Evolutionary conservation across 1,140 invertebrate genomes (phyloP).

Genomic region (Teleogryllus occipitalis): DNA sequence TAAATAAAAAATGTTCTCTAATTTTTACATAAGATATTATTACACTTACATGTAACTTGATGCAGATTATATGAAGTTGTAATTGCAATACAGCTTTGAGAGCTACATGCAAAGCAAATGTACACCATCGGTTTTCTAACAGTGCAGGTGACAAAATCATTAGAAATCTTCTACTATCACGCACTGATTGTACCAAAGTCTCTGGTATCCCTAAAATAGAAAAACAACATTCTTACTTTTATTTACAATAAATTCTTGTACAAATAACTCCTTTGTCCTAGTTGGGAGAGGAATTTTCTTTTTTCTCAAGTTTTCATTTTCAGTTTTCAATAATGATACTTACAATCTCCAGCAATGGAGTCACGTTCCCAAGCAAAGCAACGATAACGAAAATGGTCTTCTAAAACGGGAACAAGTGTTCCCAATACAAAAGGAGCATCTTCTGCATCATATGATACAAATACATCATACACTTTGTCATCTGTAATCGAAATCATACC

Average conservation of each 20-base stretch:
- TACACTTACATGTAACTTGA: background rate
- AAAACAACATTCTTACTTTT: background rate
- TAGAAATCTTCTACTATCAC: background rate
- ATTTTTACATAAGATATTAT: too few species aligned
- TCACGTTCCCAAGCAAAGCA: constrained; percentile 29
- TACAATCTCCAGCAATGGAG: constrained; percentile 15
- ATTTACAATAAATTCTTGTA: too few species aligned
- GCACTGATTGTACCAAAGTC: background rate
- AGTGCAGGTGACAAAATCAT: background rate
- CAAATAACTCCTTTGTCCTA: too few species aligned
- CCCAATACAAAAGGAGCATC: constrained; percentile 36
- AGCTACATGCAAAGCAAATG: background rate
- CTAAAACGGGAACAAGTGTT: constrained; percentile 36
- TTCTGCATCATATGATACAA: constrained; percentile 41
- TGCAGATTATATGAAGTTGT: background rate
- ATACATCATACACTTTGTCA: constrained; percentile 39
- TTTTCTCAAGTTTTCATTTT: too few species aligned
- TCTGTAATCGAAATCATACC: constrained; percentile 28
- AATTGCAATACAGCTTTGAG: background rate
- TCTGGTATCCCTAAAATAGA: background rate
- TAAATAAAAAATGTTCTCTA: too few species aligned
- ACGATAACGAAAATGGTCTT: constrained; percentile 37
- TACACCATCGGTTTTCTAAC: background rate
- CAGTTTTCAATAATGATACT: background rate
- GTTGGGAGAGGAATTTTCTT: too few species aligned